A percentile compares a stretch with the other conserved stretches of the same genome.
These are phyloP conservation scores for Rhipidura dahli DNA, from an alignment of 2,113 vertebrate genomes.

Conservation along the genomic window DNA sequence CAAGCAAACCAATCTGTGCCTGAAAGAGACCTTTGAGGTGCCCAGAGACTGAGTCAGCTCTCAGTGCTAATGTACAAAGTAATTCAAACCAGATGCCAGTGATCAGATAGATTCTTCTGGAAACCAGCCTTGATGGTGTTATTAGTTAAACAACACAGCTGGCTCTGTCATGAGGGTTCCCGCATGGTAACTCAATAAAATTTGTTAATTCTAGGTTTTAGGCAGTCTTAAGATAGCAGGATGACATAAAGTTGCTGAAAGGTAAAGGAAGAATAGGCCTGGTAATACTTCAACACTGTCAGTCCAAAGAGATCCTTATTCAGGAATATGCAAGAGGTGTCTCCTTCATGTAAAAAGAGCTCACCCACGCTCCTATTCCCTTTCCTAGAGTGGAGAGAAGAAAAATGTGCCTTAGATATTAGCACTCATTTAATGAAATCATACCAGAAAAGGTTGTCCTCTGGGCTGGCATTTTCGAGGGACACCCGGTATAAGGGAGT, in stretches of 20 bases:
- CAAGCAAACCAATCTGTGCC: not conserved
- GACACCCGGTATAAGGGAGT: fast-evolving
- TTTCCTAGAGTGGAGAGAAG: not conserved
- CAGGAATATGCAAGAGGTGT: not conserved
- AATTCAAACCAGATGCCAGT: constrained; percentile 14
- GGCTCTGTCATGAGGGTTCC: not conserved
- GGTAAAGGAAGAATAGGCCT: not conserved
- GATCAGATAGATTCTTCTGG: constrained; percentile 7
- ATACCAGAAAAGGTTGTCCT: not conserved
- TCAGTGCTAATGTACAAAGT: not conserved
- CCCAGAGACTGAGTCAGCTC: not conserved
- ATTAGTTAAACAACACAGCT: not conserved
- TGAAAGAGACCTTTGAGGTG: not conserved
- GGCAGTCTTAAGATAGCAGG: not conserved
- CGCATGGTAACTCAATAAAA: not conserved
- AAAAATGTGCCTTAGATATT: not conserved
- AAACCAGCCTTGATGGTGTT: not conserved
- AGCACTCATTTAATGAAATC: not conserved
- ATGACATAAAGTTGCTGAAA: not conserved
- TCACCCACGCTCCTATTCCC: not conserved
- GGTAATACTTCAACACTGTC: not conserved
- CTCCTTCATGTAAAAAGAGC: not conserved
- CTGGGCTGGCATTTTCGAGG: not conserved
- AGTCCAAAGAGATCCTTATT: not conserved
- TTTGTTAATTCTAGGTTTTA: not conserved